A percentile compares a stretch with the other conserved stretches of the same genome.
These are phyloP conservation scores for Fissipunctia ypsillon DNA, from an alignment of 2,888 invertebrate species.

Conservation along the genomic window DNA sequence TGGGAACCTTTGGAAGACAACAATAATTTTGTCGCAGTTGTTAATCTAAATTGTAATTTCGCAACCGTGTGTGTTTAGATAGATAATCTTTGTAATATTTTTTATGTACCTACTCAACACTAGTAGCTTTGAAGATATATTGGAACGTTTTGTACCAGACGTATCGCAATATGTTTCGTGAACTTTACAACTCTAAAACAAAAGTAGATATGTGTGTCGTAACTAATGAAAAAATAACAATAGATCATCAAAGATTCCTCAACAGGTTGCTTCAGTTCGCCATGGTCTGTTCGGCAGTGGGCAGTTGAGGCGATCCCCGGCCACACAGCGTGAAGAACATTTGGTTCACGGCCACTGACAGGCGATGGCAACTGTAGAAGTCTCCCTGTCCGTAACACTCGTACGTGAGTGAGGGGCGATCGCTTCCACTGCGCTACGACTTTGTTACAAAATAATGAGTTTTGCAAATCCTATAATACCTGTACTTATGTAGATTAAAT, in stretches of 20 bases:
- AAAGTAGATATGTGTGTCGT: conserved; percentile 75
- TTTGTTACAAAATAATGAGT: conserved; percentile 64
- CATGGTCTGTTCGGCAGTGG: conserved; percentile 76
- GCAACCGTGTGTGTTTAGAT: conserved; percentile 75
- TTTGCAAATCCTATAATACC: conserved; percentile 62
- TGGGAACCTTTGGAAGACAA: conserved; percentile 81
- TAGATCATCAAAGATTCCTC: conserved; percentile 84
- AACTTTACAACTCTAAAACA: conserved; percentile 54
- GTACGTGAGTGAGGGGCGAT: conserved; percentile 66
- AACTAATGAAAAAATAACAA: conserved; percentile 86
- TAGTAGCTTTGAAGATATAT: neutral
- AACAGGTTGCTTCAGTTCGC: conserved; percentile 77
- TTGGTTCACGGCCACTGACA: conserved; percentile 83
- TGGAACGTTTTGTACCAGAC: conserved; percentile 2
- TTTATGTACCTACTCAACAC: conserved; percentile 21
- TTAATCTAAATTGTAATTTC: conserved; percentile 80
- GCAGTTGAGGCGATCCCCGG: conserved; percentile 67
- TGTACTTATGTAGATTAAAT: conserved; percentile 63
- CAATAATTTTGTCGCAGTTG: conserved; percentile 77
- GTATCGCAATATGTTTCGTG: conserved; percentile 40
- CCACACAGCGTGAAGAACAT: conserved; percentile 84
- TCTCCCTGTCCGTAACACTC: conserved; percentile 57
- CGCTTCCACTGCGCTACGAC: conserved; percentile 45
- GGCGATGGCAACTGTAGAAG: conserved; percentile 18
- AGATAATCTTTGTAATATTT: conserved; percentile 52